These are phyloP conservation scores for Neodiprion fabricii DNA, from an alignment of 1,140 invertebrate genomes.

Conservation along the genomic window DNA sequence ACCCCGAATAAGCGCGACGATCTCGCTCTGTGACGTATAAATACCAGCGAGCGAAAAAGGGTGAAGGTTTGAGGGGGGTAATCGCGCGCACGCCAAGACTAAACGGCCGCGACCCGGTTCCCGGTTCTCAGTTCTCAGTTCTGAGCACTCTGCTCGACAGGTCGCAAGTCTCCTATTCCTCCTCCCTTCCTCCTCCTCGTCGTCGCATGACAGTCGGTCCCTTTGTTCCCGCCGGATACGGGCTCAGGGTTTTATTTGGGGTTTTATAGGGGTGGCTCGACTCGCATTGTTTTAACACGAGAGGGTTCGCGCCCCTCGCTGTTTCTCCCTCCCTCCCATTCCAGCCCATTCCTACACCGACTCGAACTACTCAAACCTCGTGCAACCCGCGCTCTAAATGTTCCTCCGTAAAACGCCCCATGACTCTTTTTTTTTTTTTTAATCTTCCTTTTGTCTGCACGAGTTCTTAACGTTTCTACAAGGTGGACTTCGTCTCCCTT, in stretches of 20 bases:
- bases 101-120: not conserved
- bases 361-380: too few relatives aligned
- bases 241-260: conserved; percentile 7
- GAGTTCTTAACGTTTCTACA: too few relatives aligned
- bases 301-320: conserved; percentile 25
- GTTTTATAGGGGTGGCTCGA: not conserved
- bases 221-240: not conserved
- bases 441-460: not conserved
- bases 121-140: not conserved
- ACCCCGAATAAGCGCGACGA: too few relatives aligned
- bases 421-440: not conserved
- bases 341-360: too few relatives aligned
- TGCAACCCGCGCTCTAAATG: not conserved
- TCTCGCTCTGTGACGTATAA: too few relatives aligned
- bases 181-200: not conserved
- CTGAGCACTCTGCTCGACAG: not conserved
- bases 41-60: too few relatives aligned
- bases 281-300: conserved; percentile 31
- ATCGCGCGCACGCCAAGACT: not conserved
- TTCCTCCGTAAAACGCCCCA: not conserved
- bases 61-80: not conserved
- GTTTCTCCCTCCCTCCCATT: too few relatives aligned
- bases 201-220: not conserved
- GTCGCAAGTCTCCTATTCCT: too few relatives aligned
- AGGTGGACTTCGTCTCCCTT: too few relatives aligned